Conservation (phyloP, 1,140 invertebrate genomes). For the Micrasema longulum region DNA sequence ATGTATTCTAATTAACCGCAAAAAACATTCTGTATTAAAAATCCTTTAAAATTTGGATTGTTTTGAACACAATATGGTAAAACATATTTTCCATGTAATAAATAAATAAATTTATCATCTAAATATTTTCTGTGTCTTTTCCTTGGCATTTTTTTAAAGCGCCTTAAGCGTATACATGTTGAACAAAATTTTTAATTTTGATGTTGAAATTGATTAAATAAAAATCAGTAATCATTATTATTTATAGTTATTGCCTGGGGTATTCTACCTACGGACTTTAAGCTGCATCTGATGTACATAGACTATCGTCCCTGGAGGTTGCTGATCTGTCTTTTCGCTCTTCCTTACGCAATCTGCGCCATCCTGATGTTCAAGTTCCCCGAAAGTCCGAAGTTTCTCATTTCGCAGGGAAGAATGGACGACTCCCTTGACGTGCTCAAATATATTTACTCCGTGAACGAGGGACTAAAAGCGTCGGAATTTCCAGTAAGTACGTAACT, state of each 20-base stretch:
- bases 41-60: no score
- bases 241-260: conserved; percentile 68
- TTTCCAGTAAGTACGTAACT: conserved; percentile 43
- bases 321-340: conserved; percentile 66
- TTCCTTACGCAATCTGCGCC: conserved; percentile 65
- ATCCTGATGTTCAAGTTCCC: conserved; percentile 68
- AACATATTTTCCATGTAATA: no score
- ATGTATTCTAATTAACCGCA: no score
- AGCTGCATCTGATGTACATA: conserved; percentile 56
- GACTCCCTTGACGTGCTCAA: conserved; percentile 69
- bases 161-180: no score
- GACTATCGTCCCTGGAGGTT: conserved; percentile 71
- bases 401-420: conserved; percentile 68
- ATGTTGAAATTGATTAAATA: no score
- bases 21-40: no score
- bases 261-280: conserved; percentile 66
- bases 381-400: conserved; percentile 79
- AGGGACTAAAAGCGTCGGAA: conserved; percentile 54
- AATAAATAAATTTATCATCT: no score
- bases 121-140: no score
- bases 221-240: no score
- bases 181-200: no score
- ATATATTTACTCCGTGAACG: conserved; percentile 70
- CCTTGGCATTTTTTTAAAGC: no score
- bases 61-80: no score